phyloP scores from a whole-genome alignment of 1,140 invertebrate species.

The Apolygus lucorum region DNA sequence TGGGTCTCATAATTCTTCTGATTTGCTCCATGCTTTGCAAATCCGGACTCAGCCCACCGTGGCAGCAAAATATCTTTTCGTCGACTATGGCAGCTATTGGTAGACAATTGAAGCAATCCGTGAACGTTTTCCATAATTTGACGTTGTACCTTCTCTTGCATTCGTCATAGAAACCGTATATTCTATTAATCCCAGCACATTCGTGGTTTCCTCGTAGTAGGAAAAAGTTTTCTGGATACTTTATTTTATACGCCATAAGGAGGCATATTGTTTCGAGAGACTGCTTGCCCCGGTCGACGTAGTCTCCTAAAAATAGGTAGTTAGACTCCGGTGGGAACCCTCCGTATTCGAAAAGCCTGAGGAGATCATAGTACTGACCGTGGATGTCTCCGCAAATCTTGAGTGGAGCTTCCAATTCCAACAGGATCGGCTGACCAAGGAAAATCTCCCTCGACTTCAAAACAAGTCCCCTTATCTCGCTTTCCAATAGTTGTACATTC shows the following conservation, averaged over 20 bases:
- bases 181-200: conserved; percentile 77
- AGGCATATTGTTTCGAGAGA: conserved; percentile 71
- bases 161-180: conserved; percentile 85
- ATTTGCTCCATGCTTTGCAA: conserved; percentile 54
- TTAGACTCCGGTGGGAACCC: conserved; percentile 93
- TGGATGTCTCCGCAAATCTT: conserved; percentile 58
- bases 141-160: conserved; percentile 90
- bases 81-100: conserved; percentile 40
- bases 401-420: conserved; percentile 42
- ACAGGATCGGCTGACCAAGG: conserved; percentile 55
- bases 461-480: conserved; percentile 44
- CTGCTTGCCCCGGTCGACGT: conserved; percentile 37
- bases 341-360: conserved; percentile 91
- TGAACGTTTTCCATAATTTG: conserved; percentile 87
- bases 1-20: conserved; percentile 53
- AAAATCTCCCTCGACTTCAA: conserved; percentile 48
- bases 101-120: conserved; percentile 33
- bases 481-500: conserved; percentile 61
- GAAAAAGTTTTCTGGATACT: conserved; percentile 94
- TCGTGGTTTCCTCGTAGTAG: conserved; percentile 78
- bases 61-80: conserved; percentile 54
- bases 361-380: conserved; percentile 55
- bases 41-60: conserved; percentile 52
- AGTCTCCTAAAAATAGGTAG: conserved; percentile 91
- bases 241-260: conserved; percentile 87